Percentiles rank a stretch among this genome's conserved stretches.
Evolutionary conservation across 2,888 invertebrate genomes (phyloP).

Genomic region (Macrosiphum euphorbiae): DNA sequence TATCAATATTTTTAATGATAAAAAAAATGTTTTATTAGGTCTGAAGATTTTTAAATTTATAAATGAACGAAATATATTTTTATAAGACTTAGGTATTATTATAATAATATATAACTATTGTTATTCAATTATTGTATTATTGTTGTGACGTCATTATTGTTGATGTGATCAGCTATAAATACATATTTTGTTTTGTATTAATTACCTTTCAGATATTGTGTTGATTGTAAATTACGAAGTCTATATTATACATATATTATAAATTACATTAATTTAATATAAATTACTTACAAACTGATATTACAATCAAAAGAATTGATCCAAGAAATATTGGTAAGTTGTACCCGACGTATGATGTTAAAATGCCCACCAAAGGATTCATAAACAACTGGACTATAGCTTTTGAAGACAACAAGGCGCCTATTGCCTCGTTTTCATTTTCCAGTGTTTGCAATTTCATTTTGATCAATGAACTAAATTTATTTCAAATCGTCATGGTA

Average conservation of each 20-base stretch:
- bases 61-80: neutral
- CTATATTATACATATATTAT: neutral
- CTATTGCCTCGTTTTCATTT: conserved; percentile 76
- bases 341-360: conserved; percentile 78
- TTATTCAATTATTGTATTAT: neutral
- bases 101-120: neutral
- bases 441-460: conserved; percentile 69
- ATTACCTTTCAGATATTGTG: neutral
- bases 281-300: conserved; percentile 77
- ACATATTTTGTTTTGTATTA: neutral
- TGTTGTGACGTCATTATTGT: neutral
- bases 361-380: conserved; percentile 82
- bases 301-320: conserved; percentile 77
- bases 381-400: conserved; percentile 83
- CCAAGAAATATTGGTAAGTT: conserved; percentile 79
- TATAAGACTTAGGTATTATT: neutral
- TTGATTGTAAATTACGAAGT: neutral
- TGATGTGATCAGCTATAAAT: neutral
- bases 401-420: conserved; percentile 81
- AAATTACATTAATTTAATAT: neutral
- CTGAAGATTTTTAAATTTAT: neutral
- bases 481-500: neutral
- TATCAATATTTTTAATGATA: neutral
- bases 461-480: conserved; percentile 27
- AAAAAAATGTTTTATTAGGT: neutral